These are phyloP conservation scores for Trichogramma pretiosum DNA, from an alignment of 1,140 invertebrate genomes.

Conservation along the genomic window DNA sequence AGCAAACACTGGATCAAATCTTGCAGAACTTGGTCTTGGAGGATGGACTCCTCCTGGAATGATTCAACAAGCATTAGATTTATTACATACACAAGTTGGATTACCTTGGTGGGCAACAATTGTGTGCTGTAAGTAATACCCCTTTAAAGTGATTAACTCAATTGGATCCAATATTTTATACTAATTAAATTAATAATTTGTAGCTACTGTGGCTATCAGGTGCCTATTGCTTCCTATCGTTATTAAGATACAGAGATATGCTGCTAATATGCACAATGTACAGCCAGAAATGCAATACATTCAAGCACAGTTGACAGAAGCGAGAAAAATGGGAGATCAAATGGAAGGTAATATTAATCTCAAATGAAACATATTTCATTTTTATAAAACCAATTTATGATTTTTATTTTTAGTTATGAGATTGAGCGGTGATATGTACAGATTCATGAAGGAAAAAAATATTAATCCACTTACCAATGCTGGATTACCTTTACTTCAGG, in stretches of 20 bases:
- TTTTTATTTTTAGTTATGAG: conserved; percentile 48
- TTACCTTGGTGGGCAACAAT: conserved; percentile 90
- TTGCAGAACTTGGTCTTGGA: conserved; percentile 71
- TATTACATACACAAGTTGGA: conserved; percentile 62
- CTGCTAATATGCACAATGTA: conserved; percentile 68
- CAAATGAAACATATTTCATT: conserved; percentile 12
- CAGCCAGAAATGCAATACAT: conserved; percentile 71
- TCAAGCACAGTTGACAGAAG: conserved; percentile 75
- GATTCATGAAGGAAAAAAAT: conserved; percentile 72
- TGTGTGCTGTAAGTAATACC: conserved; percentile 49
- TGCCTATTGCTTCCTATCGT: conserved; percentile 73
- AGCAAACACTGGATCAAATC: conserved; percentile 62
- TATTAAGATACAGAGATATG: conserved; percentile 67
- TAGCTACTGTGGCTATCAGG: conserved; percentile 69
- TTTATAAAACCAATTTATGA: background rate
- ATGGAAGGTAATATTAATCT: conserved; percentile 52
- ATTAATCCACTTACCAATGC: conserved; percentile 75
- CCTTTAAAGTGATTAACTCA: background rate
- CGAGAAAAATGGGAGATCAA: conserved; percentile 69
- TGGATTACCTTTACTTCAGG: conserved; percentile 72
- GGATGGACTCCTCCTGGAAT: conserved; percentile 69
- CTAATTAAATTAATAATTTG: conserved; percentile 20
- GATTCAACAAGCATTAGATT: conserved; percentile 72
- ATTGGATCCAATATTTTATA: background rate
- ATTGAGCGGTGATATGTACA: conserved; percentile 64